phyloP scores from a whole-genome alignment of 2,797 vertebrate species.

The Xiphophorus birchmanni region DNA sequence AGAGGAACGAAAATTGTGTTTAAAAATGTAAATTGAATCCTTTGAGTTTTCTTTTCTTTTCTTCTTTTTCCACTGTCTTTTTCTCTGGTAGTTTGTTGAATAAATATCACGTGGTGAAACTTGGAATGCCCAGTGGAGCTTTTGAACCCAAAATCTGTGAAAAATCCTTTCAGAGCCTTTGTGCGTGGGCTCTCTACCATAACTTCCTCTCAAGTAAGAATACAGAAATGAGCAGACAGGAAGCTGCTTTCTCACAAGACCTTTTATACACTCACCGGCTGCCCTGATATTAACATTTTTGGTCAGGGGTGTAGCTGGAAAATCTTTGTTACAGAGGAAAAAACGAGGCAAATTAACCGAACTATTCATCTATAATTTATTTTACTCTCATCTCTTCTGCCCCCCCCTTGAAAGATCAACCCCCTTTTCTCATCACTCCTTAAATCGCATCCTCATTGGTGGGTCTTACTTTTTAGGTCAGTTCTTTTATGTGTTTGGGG shows the following conservation, averaged over 20 bases:
- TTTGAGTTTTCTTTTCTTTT: slow-evolving; percentile 30
- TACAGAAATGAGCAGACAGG: slow-evolving; percentile 65
- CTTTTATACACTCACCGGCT: slow-evolving; percentile 42
- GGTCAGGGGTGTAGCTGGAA: slow-evolving; percentile 34
- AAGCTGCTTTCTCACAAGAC: slow-evolving; percentile 51
- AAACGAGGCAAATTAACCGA: slow-evolving; percentile 50
- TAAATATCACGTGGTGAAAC: slow-evolving; percentile 73
- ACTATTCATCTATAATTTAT: slow-evolving; percentile 57
- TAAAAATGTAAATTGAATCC: slow-evolving; percentile 74
- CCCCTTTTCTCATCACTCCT: slow-evolving; percentile 64
- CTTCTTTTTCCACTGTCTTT: slow-evolving; percentile 3
- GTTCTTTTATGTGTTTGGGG: slow-evolving; percentile 58
- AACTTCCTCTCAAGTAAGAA: slow-evolving; percentile 78
- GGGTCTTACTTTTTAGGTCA: slow-evolving; percentile 62
- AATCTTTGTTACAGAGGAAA: slow-evolving; percentile 51
- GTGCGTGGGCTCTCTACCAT: slow-evolving; percentile 81
- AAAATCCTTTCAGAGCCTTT: slow-evolving; percentile 80
- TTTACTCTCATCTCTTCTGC: slow-evolving; percentile 11
- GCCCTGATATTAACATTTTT: slow-evolving; percentile 63
- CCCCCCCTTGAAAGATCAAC: slow-evolving; percentile 53
- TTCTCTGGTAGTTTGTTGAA: slow-evolving; percentile 68
- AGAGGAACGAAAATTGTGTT: slow-evolving; percentile 41
- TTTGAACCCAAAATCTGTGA: slow-evolving; percentile 80
- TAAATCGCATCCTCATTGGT: slow-evolving; percentile 73
- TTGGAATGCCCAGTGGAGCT: slow-evolving; percentile 75